Base-by-base conservation (phyloP, 2,888 invertebrate genomes). In the Hypomecis atomaria region DNA sequence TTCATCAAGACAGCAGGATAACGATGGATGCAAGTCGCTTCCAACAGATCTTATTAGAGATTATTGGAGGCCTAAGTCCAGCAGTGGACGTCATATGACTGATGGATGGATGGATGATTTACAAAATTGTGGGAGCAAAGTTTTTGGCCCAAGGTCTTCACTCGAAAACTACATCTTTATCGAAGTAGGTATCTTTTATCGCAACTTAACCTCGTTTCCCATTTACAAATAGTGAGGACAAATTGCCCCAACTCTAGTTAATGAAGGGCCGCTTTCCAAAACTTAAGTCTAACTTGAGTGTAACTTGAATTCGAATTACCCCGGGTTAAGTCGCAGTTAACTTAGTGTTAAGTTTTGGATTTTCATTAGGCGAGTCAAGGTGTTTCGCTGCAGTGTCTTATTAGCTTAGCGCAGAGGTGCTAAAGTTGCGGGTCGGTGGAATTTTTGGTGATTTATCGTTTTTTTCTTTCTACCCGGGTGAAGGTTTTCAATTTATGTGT, bases 291-390 rank as follows among this genome's bases (percentile, higher is more conserved):
- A 50, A 50, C 56, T 56, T 53, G 61, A 57, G 48, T 53, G 44
- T 53, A 64, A 60, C 59, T 66, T 62, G 56, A 62, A 58, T 65
- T 55, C 64, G 59, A 69, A 66, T 69, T 69, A 65, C 59, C 58
- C 57, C 59, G 61, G 65, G 69, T 53, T 65, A 66, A 66, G 66
- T 66, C 62, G 57, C 62, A 67, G 62, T 63, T 63, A 67, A 70
- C 60, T 67, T 60, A 64, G 60, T 37, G 65, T 55, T 66, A 58
- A 66, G 65, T 65, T 68, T 65, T 54, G 60, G 65, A 63, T 70
- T 67, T 67, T 67, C 67, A 67, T 70, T 70, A 69, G 52, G 65
- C 61, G 53, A 63, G 58, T 62, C 59, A 65, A 67, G 66, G 64
- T 60, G 66, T 62, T 64, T 64, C 53, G 56, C 57, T 59, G 54